Evolutionary conservation across 2,888 invertebrate species (phyloP).

Genomic region (Luperina nickerlii): DNA sequence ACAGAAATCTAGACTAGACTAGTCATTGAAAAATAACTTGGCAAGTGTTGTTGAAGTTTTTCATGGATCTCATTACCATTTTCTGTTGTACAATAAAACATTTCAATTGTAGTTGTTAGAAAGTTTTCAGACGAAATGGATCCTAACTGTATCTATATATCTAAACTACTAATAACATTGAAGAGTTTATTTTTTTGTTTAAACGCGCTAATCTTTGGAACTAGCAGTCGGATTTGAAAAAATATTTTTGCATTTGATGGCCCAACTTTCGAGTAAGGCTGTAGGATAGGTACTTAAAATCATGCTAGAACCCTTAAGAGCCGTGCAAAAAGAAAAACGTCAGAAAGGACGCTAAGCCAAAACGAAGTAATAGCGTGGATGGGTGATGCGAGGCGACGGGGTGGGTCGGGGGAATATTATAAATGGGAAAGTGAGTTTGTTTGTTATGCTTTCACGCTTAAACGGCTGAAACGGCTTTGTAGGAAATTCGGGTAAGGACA

Average conservation of each 20-base stretch:
- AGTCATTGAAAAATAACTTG: neutral
- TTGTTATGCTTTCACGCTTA: neutral
- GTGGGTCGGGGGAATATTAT: neutral
- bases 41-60: constrained; percentile 3
- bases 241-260: neutral
- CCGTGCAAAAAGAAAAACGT: neutral
- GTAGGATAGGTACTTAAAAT: neutral
- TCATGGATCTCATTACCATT: constrained; percentile 7
- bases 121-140: constrained; percentile 1
- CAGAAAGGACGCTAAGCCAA: neutral
- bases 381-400: neutral
- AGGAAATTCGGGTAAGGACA: neutral
- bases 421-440: neutral
- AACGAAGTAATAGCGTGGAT: neutral
- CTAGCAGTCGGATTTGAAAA: neutral
- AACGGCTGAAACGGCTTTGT: neutral
- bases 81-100: constrained; percentile 15
- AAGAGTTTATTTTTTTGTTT: neutral
- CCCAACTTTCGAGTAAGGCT: neutral
- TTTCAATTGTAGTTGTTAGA: constrained; percentile 12
- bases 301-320: neutral
- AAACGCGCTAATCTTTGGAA: neutral
- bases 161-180: neutral
- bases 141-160: neutral
- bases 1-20: neutral